These are phyloP conservation scores for Nebria ingens DNA, from an alignment of 1,140 invertebrate species.

Conservation along the genomic window DNA sequence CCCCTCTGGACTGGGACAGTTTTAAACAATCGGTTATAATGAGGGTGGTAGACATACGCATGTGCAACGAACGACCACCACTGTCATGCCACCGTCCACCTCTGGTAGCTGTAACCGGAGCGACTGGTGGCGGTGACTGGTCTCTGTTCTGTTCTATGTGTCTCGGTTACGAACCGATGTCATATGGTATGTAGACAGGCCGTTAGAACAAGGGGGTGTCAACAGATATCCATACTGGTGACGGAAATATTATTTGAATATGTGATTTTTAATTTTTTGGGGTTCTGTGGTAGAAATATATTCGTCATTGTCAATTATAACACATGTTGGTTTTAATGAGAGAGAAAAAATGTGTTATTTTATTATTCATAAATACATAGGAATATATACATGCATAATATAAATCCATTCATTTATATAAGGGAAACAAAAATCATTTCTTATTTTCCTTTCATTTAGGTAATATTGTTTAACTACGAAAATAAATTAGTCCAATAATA, in stretches of 20 bases:
- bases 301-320: too few relatives aligned
- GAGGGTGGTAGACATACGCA: neutral
- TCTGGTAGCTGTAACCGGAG: neutral
- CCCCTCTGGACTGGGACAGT: neutral
- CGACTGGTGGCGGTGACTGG: neutral
- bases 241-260: neutral
- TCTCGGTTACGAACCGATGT: neutral
- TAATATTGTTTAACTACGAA: too few relatives aligned
- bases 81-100: neutral
- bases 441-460: too few relatives aligned
- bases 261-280: too few relatives aligned
- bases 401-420: too few relatives aligned
- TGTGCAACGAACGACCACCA: neutral
- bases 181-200: neutral
- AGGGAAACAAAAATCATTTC: too few relatives aligned
- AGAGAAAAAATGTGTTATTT: too few relatives aligned
- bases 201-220: neutral
- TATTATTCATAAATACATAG: too few relatives aligned
- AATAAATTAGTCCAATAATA: too few relatives aligned
- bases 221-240: neutral
- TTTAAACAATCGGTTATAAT: constrained; percentile 6
- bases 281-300: too few relatives aligned
- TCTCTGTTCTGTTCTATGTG: neutral
- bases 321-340: too few relatives aligned
- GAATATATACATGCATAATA: too few relatives aligned